Evolutionary conservation across 2,888 invertebrate species (phyloP).

Genomic region (Meganola albula): DNA sequence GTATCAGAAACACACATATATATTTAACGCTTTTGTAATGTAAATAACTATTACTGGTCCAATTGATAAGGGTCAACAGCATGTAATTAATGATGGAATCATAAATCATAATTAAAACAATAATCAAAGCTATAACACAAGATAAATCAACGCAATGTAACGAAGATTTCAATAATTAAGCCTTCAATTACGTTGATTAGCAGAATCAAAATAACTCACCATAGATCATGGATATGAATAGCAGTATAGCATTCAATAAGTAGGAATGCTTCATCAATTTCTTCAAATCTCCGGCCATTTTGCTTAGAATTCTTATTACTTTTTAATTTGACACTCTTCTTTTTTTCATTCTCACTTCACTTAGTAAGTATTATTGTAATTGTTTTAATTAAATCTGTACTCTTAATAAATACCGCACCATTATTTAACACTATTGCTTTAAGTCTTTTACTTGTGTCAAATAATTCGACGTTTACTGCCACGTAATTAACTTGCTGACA

Average conservation of each 20-base stretch:
- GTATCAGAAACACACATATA: too few species aligned
- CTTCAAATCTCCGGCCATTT: constrained; percentile 60
- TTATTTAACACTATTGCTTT: constrained; percentile 47
- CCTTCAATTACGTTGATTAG: constrained; percentile 28
- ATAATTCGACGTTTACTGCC: constrained; percentile 60
- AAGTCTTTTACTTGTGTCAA: constrained; percentile 45
- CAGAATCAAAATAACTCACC: constrained; percentile 55
- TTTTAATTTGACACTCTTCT: constrained; percentile 56
- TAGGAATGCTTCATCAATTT: constrained; percentile 62
- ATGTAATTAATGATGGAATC: too few species aligned
- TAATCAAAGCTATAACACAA: too few species aligned
- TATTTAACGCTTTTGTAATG: too few species aligned
- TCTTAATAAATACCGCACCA: constrained; percentile 40
- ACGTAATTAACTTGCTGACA: constrained; percentile 68
- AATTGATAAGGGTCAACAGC: too few species aligned
- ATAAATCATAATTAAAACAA: too few species aligned
- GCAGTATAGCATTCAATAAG: constrained; percentile 59
- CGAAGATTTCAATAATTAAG: constrained; percentile 33
- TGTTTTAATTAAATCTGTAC: too few species aligned
- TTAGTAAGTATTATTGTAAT: constrained; percentile 34
- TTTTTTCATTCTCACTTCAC: constrained; percentile 60
- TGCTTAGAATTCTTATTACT: constrained; percentile 34
- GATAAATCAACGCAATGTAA: too few species aligned
- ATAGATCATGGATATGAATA: constrained; percentile 64
- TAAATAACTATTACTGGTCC: too few species aligned